A percentile compares a stretch with the other conserved stretches of the same genome.
phyloP scores from a whole-genome alignment of 2,888 invertebrate species.

The Cataglyphis cursor region DNA sequence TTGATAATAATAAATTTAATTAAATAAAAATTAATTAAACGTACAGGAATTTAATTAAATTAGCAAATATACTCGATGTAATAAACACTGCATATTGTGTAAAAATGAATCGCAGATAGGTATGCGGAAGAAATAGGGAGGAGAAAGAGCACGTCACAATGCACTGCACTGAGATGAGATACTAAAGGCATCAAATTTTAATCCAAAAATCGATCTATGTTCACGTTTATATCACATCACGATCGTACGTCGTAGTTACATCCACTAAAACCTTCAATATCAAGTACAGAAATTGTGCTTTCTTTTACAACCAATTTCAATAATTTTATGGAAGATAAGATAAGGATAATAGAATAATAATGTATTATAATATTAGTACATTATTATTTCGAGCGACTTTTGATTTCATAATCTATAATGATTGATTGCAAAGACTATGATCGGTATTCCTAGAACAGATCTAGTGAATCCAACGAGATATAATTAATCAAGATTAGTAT shows the following conservation, averaged over 20 bases:
- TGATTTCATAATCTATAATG: slow-evolving; percentile 15
- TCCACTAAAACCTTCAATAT: slow-evolving; percentile 41
- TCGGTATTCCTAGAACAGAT: slow-evolving; percentile 12
- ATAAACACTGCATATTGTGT: slow-evolving; percentile 36
- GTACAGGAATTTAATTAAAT: slow-evolving; percentile 48
- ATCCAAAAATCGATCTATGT: slow-evolving; percentile 40
- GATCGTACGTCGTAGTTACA: slow-evolving; percentile 55
- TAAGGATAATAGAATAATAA: slow-evolving; percentile 21
- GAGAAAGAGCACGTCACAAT: background rate
- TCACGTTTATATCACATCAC: slow-evolving; percentile 41
- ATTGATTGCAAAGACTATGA: slow-evolving; percentile 26
- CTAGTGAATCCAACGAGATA: slow-evolving; percentile 17
- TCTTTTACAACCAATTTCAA: slow-evolving; percentile 2
- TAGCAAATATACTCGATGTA: slow-evolving; percentile 21
- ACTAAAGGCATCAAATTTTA: slow-evolving; percentile 54
- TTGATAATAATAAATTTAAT: slow-evolving; percentile 18
- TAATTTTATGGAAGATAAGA: slow-evolving; percentile 23
- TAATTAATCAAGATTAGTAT: slow-evolving; percentile 34
- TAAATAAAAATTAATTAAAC: background rate
- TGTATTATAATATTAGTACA: slow-evolving; percentile 20
- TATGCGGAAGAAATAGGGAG: slow-evolving; percentile 19
- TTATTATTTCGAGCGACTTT: slow-evolving; percentile 10
- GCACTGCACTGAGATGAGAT: slow-evolving; percentile 7
- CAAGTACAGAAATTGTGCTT: slow-evolving; percentile 26
- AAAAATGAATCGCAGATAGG: slow-evolving; percentile 39